These are phyloP conservation scores for Microdon myrmicae DNA, from an alignment of 2,888 invertebrate species.

Conservation along the genomic window DNA sequence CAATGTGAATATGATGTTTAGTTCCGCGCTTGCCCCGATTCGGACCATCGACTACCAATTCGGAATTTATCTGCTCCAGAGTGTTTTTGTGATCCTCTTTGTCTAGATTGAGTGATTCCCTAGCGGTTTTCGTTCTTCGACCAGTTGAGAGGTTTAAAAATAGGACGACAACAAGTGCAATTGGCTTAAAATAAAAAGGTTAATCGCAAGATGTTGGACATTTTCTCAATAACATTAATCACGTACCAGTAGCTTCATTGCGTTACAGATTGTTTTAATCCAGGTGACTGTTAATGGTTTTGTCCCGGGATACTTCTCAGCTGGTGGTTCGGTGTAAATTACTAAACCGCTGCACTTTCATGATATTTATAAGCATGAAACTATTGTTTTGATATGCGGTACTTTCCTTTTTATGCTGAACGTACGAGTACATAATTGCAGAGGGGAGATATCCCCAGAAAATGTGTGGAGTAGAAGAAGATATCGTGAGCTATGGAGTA, in stretches of 20 bases:
- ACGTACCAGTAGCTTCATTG: constrained; percentile 43
- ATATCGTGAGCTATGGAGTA: constrained; percentile 14
- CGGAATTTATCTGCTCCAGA: neutral
- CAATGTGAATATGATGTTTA: constrained; percentile 55
- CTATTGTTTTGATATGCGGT: neutral
- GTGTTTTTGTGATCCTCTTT: neutral
- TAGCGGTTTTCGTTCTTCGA: constrained; percentile 29
- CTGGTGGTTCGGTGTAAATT: constrained; percentile 26
- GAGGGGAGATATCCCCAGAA: constrained; percentile 15
- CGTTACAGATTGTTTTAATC: constrained; percentile 19
- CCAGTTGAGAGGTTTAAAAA: constrained; percentile 21
- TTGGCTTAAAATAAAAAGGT: constrained; percentile 15
- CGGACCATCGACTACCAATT: constrained; percentile 28
- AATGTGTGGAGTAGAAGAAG: constrained; percentile 23
- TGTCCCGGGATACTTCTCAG: constrained; percentile 10
- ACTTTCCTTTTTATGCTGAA: constrained; percentile 31
- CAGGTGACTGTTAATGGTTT: neutral
- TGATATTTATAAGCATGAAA: constrained; percentile 45
- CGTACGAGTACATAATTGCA: constrained; percentile 1
- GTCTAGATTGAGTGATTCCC: constrained; percentile 29
- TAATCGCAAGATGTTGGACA: neutral
- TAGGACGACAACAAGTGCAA: constrained; percentile 28
- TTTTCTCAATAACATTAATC: neutral
- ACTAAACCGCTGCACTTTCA: constrained; percentile 9
- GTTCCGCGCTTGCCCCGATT: constrained; percentile 56